A percentile compares a stretch with the other conserved stretches of the same genome.
phyloP scores from a whole-genome alignment of 2,113 vertebrate genomes.

The Hystrix cristata region DNA sequence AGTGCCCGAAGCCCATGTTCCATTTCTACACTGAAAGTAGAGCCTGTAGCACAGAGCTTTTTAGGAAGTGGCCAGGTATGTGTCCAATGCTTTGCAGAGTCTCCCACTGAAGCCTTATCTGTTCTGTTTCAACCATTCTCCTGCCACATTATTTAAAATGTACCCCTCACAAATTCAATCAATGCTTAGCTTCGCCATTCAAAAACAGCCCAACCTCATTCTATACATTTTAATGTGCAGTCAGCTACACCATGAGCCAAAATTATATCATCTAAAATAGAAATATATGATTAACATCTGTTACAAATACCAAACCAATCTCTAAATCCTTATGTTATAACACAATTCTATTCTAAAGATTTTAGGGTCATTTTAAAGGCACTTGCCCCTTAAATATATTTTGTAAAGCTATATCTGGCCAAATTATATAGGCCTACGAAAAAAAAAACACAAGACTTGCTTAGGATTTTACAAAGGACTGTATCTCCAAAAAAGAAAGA shows the following conservation, averaged over 20 bases:
- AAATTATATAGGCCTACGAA: not conserved
- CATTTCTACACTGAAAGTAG: not conserved
- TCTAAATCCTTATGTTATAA: constrained; percentile 1
- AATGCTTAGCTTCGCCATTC: not conserved
- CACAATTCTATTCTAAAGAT: not conserved
- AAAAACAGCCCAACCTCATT: not conserved
- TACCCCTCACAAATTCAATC: not conserved
- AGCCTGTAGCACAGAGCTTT: not conserved
- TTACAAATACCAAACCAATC: not conserved
- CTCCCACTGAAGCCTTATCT: not conserved
- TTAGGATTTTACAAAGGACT: constrained; percentile 7
- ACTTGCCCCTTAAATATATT: constrained; percentile 8
- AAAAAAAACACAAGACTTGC: not conserved
- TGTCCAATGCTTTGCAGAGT: not conserved
- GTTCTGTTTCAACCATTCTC: not conserved
- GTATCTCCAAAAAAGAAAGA: constrained; percentile 2
- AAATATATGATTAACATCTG: constrained; percentile 30
- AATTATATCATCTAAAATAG: constrained; percentile 8
- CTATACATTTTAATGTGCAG: not conserved
- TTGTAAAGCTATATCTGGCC: constrained; percentile 7
- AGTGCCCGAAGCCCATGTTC: not conserved
- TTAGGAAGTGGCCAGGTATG: not conserved
- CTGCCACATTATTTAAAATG: not conserved
- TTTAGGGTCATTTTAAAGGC: not conserved
- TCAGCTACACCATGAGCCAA: not conserved